Evolutionary conservation across 2,113 vertebrate species (phyloP).

Genomic region (Shinisaurus crocodilurus): DNA sequence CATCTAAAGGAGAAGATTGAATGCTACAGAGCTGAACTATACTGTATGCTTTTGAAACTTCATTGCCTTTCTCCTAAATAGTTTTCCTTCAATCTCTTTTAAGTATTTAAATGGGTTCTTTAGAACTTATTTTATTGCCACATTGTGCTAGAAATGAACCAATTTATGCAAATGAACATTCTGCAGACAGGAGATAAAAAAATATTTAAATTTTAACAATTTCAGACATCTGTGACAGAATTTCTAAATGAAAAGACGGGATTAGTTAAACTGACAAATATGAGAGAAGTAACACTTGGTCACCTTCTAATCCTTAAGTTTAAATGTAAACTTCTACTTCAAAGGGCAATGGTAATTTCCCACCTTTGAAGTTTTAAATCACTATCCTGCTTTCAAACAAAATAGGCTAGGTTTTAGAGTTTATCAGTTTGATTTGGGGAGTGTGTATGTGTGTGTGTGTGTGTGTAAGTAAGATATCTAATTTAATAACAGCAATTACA

Average conservation of each 20-base stretch:
- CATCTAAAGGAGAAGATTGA: neutral
- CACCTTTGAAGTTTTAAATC: slow-evolving; percentile 68
- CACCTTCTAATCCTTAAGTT: slow-evolving; percentile 74
- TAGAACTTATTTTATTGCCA: slow-evolving; percentile 65
- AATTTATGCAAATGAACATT: slow-evolving; percentile 80
- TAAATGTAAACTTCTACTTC: slow-evolving; percentile 67
- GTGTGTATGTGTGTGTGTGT: too few species aligned
- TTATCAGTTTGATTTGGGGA: slow-evolving; percentile 35
- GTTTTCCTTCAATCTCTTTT: slow-evolving; percentile 60
- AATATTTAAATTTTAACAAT: slow-evolving; percentile 74
- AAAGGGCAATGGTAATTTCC: slow-evolving; percentile 68
- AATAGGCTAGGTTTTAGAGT: slow-evolving; percentile 47
- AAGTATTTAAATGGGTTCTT: slow-evolving; percentile 70
- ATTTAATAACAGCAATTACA: slow-evolving; percentile 23
- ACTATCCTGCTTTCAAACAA: slow-evolving; percentile 63
- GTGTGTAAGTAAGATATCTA: neutral
- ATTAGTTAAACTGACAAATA: slow-evolving; percentile 68
- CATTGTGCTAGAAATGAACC: slow-evolving; percentile 69
- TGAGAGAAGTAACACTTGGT: slow-evolving; percentile 65
- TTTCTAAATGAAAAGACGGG: slow-evolving; percentile 70
- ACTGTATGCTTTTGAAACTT: slow-evolving; percentile 48
- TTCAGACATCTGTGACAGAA: slow-evolving; percentile 76
- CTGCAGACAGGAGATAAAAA: slow-evolving; percentile 78
- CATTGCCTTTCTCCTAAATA: slow-evolving; percentile 56
- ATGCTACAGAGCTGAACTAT: slow-evolving; percentile 41